Evolutionary conservation across 1,140 invertebrate species (phyloP).

Genomic region (Aphelinus atriplicis): DNA sequence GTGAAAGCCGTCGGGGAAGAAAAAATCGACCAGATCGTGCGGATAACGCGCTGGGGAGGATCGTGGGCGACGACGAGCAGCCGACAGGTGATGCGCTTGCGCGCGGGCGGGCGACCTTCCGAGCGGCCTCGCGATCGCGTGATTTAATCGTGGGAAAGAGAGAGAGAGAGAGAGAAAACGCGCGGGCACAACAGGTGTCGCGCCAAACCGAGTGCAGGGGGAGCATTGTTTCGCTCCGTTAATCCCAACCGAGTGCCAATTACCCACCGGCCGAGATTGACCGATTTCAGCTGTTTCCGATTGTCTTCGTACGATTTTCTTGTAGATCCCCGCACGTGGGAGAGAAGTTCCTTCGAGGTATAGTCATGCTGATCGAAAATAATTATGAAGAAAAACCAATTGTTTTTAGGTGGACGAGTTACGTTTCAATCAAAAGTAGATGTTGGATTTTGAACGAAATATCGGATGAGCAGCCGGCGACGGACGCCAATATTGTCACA

Average conservation of each 20-base stretch:
- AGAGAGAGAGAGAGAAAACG: slow-evolving; percentile 4
- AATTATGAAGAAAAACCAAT: no score
- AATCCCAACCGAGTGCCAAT: slow-evolving; percentile 22
- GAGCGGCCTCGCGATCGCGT: slow-evolving; percentile 48
- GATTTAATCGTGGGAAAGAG: slow-evolving; percentile 55
- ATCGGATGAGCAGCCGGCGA: no score
- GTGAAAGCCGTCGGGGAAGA: neutral
- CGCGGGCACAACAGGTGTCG: slow-evolving; percentile 17
- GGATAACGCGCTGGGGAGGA: slow-evolving; percentile 8
- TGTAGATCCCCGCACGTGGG: neutral
- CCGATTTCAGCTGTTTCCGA: no score
- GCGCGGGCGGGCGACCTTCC: slow-evolving; percentile 47
- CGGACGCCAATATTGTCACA: no score
- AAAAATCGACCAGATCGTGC: neutral
- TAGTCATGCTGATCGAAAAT: no score
- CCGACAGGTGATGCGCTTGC: slow-evolving; percentile 49
- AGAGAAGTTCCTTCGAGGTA: neutral
- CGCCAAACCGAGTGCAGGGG: slow-evolving; percentile 22
- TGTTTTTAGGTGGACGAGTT: no score
- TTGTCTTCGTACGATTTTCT: no score
- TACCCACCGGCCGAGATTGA: no score
- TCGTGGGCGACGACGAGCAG: slow-evolving; percentile 23
- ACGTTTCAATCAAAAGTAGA: no score
- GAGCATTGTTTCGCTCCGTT: slow-evolving; percentile 43
- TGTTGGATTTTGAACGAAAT: no score